Evolutionary conservation across 2,888 invertebrate genomes (phyloP), one percentile per base, ranked within the genome.

Genomic region (Salpingus planirostris): DNA sequence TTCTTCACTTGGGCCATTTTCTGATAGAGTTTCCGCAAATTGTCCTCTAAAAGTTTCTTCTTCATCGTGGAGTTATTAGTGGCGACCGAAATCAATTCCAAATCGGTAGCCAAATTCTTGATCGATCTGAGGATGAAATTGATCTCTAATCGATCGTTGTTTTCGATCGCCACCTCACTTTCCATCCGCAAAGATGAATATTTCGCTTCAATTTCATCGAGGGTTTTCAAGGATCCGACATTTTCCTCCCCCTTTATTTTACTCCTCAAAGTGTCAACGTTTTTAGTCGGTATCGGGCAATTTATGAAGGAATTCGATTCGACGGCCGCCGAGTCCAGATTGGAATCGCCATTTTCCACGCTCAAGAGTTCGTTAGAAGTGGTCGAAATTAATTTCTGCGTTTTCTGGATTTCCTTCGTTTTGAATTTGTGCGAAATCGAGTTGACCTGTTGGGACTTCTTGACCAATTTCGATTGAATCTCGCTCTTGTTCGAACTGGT

Each of bases 51-150:
- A 27, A 34, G 31, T n/a, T 31, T 52, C 50, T 5, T 38, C 40
- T 13, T 47, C 44, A 3, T 38, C 38, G 11, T 42, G 21, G 3
- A 47, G 41, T 1, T 5, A 38, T 26, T n/a, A n/a, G n/a, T n/a
- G n/a, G n/a, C n/a, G n/a, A n/a, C n/a, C n/a, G n/a, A n/a, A 8
- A 54, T 42, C 43, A 49, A 38, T 27, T 52, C 50, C 7, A 54
- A 32, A 24, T 51, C 46, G 1, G 42, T 43, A 8, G 43, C 47
- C 4, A 54, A 29, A 2, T 44, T 40, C 32, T 46, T 38, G 1
- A 52, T 38, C 3, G 48, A 49, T 14, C 43, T 29, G 15, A 42
- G 27, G 24, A 46, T 37, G 8, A 49, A 32, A 27, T 44, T 39
- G 5, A 54, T 27, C 26, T 42, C 42, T 2, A 42, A 44, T 5